Evolutionary conservation across 2,797 vertebrate genomes (phyloP).

Genomic region (Hemibagrus guttatus): DNA sequence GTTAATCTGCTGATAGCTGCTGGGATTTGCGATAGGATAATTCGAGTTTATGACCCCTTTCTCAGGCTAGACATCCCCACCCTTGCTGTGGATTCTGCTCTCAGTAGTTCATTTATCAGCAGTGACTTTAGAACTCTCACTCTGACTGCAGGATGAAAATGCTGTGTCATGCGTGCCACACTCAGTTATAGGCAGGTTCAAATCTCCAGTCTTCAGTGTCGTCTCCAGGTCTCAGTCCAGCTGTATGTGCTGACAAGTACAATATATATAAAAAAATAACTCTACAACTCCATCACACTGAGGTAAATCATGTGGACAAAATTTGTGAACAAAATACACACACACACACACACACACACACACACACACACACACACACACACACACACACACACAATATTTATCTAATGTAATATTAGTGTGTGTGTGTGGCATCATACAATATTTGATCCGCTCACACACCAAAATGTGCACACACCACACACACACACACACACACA

Average conservation of each 20-base stretch:
- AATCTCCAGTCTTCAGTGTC: too few relatives aligned
- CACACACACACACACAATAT: not conserved
- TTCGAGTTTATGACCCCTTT: conserved; percentile 22
- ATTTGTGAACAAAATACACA: too few relatives aligned
- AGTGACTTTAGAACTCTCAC: not conserved
- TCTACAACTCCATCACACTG: not conserved
- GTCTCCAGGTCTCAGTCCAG: not conserved
- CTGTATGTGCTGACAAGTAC: not conserved
- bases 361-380: not conserved
- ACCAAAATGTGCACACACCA: too few relatives aligned
- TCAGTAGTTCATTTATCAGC: not conserved
- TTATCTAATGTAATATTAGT: too few relatives aligned
- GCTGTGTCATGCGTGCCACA: not conserved
- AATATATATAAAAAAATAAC: too few relatives aligned
- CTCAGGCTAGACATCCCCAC: not conserved
- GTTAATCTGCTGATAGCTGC: conserved; percentile 41
- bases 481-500: not conserved
- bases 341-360: not conserved
- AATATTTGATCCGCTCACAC: not conserved
- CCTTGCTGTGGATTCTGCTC: not conserved
- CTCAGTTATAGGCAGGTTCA: not conserved
- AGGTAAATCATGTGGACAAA: not conserved
- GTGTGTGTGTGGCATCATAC: not conserved
- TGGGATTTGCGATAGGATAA: conserved; percentile 33
- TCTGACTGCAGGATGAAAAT: not conserved